Base-by-base conservation (phyloP, 1,140 invertebrate genomes). In the Heliconius congener region DNA sequence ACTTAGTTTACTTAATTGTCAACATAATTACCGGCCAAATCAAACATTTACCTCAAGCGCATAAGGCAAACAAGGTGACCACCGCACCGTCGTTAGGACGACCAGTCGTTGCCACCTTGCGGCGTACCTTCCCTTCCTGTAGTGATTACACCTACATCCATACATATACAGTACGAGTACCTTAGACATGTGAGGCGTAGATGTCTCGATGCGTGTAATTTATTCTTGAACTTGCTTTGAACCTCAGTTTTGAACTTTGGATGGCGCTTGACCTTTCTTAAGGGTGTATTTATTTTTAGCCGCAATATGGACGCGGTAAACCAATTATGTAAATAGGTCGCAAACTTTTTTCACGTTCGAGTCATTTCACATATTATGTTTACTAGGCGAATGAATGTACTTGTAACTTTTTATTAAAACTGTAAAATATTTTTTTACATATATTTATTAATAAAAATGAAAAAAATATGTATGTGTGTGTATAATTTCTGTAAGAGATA, bases 211-310 rank as follows among this genome's bases (percentile, higher is more conserved):
- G 60, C 27, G 60, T 66, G 60, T 66, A 66, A 30, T 66, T 30
- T 30, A 66, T 66, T 66, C 9, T 23, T 27, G n/a, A 66, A 66
- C 60, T 66, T 30, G 27, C 60, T 66, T 30, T 66, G 27, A 66
- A 30, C 60, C 27, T 66, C 27, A 66, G 23, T 66, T 66, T 30
- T 30, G 30, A 66, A 30, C 60, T 66, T 66, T 30, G 60, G 23
- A 66, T 66, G 60, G 23, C 60, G 60, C 60, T 66, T 66, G 60
- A 66, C 60, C 60, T 66, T 66, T 66, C 60, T 66, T 66, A 66
- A 66, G 23, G 60, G 60, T 2, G 60, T 13, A 30, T 66, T 66
- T 66, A 66, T 66, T 66, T 66, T 66, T 66, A 66, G 60, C 60
- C 27, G 23, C 27, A 3, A 66, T 66, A 66, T 66, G 60, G 1